Evolutionary conservation across 2,888 invertebrate genomes (phyloP), one percentile per base, ranked within the genome.

Genomic region (Pollenia angustigena): DNA sequence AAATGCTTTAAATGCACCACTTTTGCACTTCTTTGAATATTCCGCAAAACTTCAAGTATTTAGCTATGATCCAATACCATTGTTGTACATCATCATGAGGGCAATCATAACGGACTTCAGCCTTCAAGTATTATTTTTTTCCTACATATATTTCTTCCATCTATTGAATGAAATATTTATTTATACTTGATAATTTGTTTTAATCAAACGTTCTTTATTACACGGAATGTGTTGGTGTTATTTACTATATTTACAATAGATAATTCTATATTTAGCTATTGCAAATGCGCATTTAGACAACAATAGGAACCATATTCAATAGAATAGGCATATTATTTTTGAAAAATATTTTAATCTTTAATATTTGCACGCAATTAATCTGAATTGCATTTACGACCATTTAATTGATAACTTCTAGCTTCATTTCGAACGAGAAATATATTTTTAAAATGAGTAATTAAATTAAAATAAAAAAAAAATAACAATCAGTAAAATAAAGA

Each of bases 181-280:
- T 71, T 71, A 62, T 23, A 62, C 48, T 18, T 74, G 54, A 74
- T 81, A 56, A 66, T 42, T 48, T 23, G 46, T 56, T 72, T 72
- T 40, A 18, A 72, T 46, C 72, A 72, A 18, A 48, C 18, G 10
- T 18, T 48, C 11, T 60, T 69, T 56, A 68, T 18, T 23, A 42
- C 11, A 12, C 12, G 42, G 50, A 52, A 23, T 44, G 56, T 81
- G 48, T 56, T 56, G 56, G 18, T 81, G 56, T 56, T 10, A 23
- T 74, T 74, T 58, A 23, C 50, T 68, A 58, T 81, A 71, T 68
- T 75, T 68, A 58, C 68, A 68, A 75, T 44, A 68, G 64, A 74
- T 66, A 72, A 81, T 81, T 81, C 81, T 75, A 75, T 75, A 40
- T 60, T 81, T 75, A 81, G 50, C 42, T 46, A 11, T 54, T 71